Base-by-base conservation (phyloP, 2,888 invertebrate species). In the Blastobasis lacticolella region DNA sequence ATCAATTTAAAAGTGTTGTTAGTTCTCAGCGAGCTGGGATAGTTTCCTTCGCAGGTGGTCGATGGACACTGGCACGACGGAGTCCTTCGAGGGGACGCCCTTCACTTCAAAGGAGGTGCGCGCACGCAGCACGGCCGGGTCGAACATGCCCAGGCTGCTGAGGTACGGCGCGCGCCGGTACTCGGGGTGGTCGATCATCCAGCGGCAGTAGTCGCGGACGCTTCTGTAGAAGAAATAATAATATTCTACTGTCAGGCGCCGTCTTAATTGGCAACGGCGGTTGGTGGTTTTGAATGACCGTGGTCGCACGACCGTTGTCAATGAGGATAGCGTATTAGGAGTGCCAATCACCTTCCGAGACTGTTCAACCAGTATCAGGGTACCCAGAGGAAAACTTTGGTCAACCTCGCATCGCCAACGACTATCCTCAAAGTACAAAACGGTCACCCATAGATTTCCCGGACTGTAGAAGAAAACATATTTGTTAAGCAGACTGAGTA, bases 121-220 rank as follows among this genome's bases (percentile, higher is more conserved):
- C 0, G 83, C 75, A 6, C 86, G 70, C 37, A 89, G 59, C 1
- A 85, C 79, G 0, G 73, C 78, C 0, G 74, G 60, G 57, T 88
- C 83, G 56, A 91, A 81, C 82, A 91, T 85, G 37, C 90, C 90
- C n/a, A 82, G 70, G 48, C 89, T 88, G 50, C 65, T 76, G 42
- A 91, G 73, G 66, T 89, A 91, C 4, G 86, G 84, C 1, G 91
- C 90, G 4, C 89, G 81, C 10, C 81, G 75, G 53, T 89, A 71
- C 52, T 90, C 87, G 0, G 90, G 90, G 63, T 90, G 89, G 2
- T 88, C 81, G 41, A 88, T 83, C 75, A 90, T 84, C 85, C 90
- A 90, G 51, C 89, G 85, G 56, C 89, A 89, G 59, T 90, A 91
- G 51, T 89, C 90, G 61, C 87, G 87, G 0, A 91, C 91, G 49